A percentile compares a stretch with the other conserved stretches of the same genome.
These are phyloP conservation scores for Huso huso DNA, from an alignment of 2,797 vertebrate genomes.

Conservation along the genomic window DNA sequence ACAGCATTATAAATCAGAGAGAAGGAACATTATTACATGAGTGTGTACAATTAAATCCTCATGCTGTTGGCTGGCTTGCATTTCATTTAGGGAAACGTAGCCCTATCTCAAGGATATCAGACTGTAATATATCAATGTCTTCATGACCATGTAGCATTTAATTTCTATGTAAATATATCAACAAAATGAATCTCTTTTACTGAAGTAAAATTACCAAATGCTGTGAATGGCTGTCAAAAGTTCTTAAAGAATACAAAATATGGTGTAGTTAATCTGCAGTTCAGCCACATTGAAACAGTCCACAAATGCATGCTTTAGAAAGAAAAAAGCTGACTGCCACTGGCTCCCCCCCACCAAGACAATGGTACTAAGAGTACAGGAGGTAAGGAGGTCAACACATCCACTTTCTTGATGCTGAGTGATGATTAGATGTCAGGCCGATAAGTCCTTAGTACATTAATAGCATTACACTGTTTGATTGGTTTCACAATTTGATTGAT, in stretches of 20 bases:
- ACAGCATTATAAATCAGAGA: no score
- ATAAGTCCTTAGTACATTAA: not conserved
- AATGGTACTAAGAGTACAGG: not conserved
- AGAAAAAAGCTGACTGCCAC: not conserved
- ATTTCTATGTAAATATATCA: no score
- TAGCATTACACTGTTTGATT: conserved; percentile 4
- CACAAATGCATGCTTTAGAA: no score
- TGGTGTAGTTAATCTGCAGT: not conserved
- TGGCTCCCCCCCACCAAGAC: not conserved
- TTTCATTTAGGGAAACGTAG: no score
- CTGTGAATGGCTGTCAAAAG: not conserved
- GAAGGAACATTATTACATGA: no score
- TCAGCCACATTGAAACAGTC: not conserved
- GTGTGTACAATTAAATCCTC: no score
- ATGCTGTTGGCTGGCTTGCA: no score
- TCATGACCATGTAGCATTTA: no score
- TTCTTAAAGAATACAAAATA: not conserved
- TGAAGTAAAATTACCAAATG: no score
- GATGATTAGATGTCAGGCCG: not conserved
- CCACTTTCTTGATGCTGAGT: conserved; percentile 5
- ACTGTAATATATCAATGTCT: no score
- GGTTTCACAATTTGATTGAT: conserved; percentile 1
- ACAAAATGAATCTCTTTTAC: no score
- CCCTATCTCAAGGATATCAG: no score
- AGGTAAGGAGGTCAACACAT: conserved; percentile 3